Percentiles rank a stretch among this genome's conserved stretches.
Conservation (phyloP, 2,797 vertebrate genomes). For the Neoniphon sammara region DNA sequence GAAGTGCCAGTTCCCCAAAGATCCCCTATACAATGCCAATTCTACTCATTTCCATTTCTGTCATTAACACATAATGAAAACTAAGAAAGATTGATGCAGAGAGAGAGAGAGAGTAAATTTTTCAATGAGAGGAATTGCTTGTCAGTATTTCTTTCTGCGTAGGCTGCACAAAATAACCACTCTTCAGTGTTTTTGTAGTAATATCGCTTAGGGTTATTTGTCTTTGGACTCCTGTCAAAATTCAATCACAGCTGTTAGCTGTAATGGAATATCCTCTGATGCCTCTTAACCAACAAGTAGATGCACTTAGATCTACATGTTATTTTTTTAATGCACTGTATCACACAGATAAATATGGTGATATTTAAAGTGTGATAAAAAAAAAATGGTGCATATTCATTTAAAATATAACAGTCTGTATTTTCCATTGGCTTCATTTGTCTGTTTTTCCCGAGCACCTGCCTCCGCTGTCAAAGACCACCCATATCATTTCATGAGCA, state of each 20-base stretch:
- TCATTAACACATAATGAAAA: no score
- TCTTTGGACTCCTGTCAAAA: slow-evolving; percentile 35
- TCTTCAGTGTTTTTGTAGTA: slow-evolving; percentile 4
- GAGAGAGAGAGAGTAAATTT: not conserved
- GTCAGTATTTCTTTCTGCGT: no score
- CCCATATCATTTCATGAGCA: slow-evolving; percentile 35
- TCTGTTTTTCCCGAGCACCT: slow-evolving; percentile 36
- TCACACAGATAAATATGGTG: no score
- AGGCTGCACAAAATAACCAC: slow-evolving; percentile 3
- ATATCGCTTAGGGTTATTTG: not conserved
- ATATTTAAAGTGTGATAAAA: not conserved
- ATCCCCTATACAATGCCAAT: no score
- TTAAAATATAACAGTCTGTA: slow-evolving; percentile 14
- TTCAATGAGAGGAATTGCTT: not conserved
- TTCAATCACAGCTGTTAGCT: slow-evolving; percentile 41
- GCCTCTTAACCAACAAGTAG: not conserved
- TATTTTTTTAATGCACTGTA: no score
- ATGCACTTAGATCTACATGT: no score
- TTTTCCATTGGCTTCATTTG: slow-evolving; percentile 45
- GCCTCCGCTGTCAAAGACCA: slow-evolving; percentile 31
- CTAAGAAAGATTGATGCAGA: no score
- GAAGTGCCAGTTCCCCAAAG: no score
- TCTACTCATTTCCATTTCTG: no score
- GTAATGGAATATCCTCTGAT: slow-evolving; percentile 23
- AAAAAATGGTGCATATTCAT: not conserved